These are phyloP conservation scores for Anastrepha obliqua DNA, from an alignment of 1,140 invertebrate genomes.

Conservation along the genomic window DNA sequence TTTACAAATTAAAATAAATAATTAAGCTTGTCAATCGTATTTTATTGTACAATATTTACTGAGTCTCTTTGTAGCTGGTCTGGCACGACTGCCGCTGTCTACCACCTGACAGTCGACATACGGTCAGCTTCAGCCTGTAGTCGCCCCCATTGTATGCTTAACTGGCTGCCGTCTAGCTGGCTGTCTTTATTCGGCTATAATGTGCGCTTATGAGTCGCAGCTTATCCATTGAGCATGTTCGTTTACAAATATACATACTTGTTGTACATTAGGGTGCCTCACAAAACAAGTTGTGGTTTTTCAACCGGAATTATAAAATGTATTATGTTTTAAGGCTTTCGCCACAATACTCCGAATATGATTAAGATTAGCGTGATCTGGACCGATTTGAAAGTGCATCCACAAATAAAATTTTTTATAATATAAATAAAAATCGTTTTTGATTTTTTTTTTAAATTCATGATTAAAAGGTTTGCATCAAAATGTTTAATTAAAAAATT, in stretches of 20 bases:
- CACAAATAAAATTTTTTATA: background rate
- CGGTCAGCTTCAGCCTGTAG: background rate
- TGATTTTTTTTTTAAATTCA: too few species aligned
- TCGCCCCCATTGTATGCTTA: background rate
- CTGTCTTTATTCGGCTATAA: conserved; percentile 40
- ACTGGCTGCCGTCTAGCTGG: background rate
- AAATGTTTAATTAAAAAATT: too few species aligned
- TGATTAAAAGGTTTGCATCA: too few species aligned
- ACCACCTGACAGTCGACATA: background rate
- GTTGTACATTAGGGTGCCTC: background rate
- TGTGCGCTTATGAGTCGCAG: background rate
- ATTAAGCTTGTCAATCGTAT: conserved; percentile 66
- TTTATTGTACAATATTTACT: conserved; percentile 51
- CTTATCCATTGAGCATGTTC: background rate
- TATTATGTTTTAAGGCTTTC: too few species aligned
- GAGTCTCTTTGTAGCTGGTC: conserved; percentile 33
- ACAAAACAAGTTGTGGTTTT: too few species aligned
- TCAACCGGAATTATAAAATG: too few species aligned
- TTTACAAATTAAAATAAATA: conserved; percentile 71
- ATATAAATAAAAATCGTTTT: too few species aligned
- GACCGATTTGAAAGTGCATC: background rate
- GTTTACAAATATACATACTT: background rate
- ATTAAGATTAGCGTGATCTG: too few species aligned
- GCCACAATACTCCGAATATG: too few species aligned
- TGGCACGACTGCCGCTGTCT: background rate